phyloP scores from a whole-genome alignment of 64 coral and sea anemone genomes.

The Actinia equina region DNA sequence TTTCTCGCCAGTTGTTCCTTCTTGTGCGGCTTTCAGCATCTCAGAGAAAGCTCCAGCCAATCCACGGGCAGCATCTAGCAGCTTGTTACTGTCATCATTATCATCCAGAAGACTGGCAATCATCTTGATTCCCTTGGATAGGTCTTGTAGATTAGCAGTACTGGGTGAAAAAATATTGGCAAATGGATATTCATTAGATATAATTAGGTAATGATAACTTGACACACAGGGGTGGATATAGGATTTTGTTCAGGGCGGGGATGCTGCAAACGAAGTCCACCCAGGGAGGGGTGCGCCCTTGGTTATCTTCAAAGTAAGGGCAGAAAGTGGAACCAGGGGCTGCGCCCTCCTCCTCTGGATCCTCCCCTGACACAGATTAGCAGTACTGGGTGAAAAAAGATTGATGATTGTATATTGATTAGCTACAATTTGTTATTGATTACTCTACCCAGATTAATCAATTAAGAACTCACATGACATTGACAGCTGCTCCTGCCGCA shows the following conservation, averaged over 20 bases:
- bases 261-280: too few relatives aligned
- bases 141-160: conserved; percentile 88
- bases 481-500: conserved; percentile 90
- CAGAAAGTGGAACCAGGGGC: too few relatives aligned
- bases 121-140: conserved; percentile 98
- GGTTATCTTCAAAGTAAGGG: too few relatives aligned
- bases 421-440: background rate
- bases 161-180: conserved; percentile 16
- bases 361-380: too few relatives aligned
- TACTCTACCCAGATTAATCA: too few relatives aligned
- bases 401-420: background rate
- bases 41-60: conserved; percentile 88
- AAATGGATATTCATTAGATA: background rate
- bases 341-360: too few relatives aligned
- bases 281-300: too few relatives aligned
- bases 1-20: conserved; percentile 39
- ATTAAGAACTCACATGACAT: too few relatives aligned
- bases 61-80: conserved; percentile 73
- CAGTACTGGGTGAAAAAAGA: too few relatives aligned
- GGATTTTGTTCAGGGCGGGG: too few relatives aligned
- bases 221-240: too few relatives aligned
- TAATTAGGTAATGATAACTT: background rate
- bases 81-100: conserved; percentile 78
- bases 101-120: conserved; percentile 90
- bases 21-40: conserved; percentile 95